phyloP scores from a whole-genome alignment of 2,888 invertebrate genomes.

The Nebria brevicollis region DNA sequence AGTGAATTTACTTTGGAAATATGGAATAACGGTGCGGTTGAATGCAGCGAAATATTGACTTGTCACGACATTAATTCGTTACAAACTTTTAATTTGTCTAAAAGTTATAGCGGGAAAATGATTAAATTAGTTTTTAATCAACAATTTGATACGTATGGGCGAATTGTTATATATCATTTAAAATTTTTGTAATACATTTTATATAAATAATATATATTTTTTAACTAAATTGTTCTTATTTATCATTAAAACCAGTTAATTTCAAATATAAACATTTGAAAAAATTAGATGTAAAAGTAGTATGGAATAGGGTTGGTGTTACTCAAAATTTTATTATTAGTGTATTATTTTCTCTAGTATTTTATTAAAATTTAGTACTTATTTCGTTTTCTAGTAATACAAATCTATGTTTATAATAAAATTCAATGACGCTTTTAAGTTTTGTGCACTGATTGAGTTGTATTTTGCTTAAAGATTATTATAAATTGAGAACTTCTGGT shows the following conservation, averaged over 20 bases:
- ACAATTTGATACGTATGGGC: slow-evolving; percentile 33
- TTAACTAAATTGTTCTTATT: not conserved
- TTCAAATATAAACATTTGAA: not conserved
- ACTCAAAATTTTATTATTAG: too few species aligned
- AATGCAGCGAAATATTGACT: slow-evolving; percentile 16
- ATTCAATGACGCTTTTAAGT: too few species aligned
- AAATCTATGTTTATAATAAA: too few species aligned
- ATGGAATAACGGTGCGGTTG: slow-evolving; percentile 16
- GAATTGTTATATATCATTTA: slow-evolving; percentile 39
- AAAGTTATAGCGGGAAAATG: slow-evolving; percentile 21
- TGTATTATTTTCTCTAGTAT: too few species aligned
- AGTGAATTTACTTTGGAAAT: slow-evolving; percentile 21
- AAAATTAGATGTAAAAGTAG: not conserved
- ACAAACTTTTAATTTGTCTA: slow-evolving; percentile 22
- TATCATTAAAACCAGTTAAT: not conserved
- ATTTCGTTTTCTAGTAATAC: too few species aligned
- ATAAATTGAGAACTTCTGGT: not conserved
- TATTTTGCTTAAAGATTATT: not conserved
- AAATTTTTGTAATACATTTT: slow-evolving; percentile 4
- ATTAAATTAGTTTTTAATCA: slow-evolving; percentile 28
- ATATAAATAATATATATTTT: not conserved
- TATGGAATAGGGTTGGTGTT: not conserved
- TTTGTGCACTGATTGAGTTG: too few species aligned
- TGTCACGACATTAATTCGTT: slow-evolving; percentile 32
- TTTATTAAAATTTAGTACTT: too few species aligned